These are phyloP conservation scores for Saccostrea cuccullata DNA, from an alignment of 1,140 invertebrate genomes.

Conservation along the genomic window DNA sequence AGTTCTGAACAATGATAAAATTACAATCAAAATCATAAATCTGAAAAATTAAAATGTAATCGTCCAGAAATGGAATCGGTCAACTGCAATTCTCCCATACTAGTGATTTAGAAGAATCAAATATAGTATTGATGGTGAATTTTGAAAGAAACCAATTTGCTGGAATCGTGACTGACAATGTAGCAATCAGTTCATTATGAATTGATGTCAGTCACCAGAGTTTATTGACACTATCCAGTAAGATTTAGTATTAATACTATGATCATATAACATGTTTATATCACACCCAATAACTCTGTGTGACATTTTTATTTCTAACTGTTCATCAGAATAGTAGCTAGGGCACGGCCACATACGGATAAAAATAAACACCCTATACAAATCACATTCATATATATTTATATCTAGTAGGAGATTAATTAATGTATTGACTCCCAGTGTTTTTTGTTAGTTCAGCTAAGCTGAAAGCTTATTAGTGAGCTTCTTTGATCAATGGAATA, in stretches of 20 bases:
- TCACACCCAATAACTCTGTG: constrained; percentile 1
- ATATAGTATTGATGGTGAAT: background rate
- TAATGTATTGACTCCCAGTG: too few relatives aligned
- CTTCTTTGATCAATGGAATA: too few relatives aligned
- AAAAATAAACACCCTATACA: background rate
- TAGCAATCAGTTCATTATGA: background rate
- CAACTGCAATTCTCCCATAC: too few relatives aligned
- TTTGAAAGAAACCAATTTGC: background rate
- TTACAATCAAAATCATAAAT: too few relatives aligned
- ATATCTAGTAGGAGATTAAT: background rate
- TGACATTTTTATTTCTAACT: constrained; percentile 6
- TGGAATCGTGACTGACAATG: background rate
- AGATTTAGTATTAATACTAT: background rate
- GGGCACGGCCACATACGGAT: background rate
- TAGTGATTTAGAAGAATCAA: too few relatives aligned
- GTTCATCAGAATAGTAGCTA: background rate
- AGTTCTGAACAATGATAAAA: too few relatives aligned
- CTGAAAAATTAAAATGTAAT: too few relatives aligned
- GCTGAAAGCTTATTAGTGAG: too few relatives aligned
- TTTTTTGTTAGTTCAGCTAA: too few relatives aligned
- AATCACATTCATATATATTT: background rate
- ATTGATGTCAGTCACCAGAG: background rate
- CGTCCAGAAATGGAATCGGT: too few relatives aligned
- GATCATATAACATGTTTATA: constrained; percentile 35
- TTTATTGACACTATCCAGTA: constrained; percentile 15